Conservation (phyloP, 2,888 invertebrate species). For the Flexamia atlantica region DNA sequence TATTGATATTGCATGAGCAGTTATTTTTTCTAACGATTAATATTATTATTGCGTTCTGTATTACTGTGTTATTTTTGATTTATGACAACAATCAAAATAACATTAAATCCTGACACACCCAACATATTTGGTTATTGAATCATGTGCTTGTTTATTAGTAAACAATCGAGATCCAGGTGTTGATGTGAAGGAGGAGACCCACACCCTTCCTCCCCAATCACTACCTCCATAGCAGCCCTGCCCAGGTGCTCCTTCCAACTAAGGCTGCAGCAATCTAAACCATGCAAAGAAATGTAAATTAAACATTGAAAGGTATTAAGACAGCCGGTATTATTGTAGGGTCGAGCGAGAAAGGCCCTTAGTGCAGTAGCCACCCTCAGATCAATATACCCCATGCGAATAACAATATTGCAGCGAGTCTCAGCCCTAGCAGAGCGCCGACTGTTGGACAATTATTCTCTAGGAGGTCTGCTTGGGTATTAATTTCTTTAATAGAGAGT, state of each 20-base stretch:
- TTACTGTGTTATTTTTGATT: too few species aligned
- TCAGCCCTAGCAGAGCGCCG: not conserved
- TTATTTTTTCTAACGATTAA: too few species aligned
- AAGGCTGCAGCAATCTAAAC: not conserved
- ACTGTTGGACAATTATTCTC: not conserved
- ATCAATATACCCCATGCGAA: conserved; percentile 36
- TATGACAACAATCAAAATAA: too few species aligned
- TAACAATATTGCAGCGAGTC: conserved; percentile 34
- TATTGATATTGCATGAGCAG: too few species aligned
- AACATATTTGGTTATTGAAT: too few species aligned
- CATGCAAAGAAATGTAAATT: not conserved
- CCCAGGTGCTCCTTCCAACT: not conserved
- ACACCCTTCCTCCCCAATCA: not conserved
- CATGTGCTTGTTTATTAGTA: too few species aligned
- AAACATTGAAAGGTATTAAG: not conserved
- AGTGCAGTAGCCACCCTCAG: conserved; percentile 37
- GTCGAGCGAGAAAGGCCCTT: not conserved
- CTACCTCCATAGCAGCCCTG: not conserved
- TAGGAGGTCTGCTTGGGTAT: too few species aligned
- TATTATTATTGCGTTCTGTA: too few species aligned
- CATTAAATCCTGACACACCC: too few species aligned
- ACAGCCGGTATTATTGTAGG: not conserved
- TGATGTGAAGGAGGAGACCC: conserved; percentile 3
- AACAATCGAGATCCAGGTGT: too few species aligned
- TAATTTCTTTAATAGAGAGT: too few species aligned